Base-by-base conservation (phyloP, 2,797 vertebrate species). In the Epinephelus coioides region DNA sequence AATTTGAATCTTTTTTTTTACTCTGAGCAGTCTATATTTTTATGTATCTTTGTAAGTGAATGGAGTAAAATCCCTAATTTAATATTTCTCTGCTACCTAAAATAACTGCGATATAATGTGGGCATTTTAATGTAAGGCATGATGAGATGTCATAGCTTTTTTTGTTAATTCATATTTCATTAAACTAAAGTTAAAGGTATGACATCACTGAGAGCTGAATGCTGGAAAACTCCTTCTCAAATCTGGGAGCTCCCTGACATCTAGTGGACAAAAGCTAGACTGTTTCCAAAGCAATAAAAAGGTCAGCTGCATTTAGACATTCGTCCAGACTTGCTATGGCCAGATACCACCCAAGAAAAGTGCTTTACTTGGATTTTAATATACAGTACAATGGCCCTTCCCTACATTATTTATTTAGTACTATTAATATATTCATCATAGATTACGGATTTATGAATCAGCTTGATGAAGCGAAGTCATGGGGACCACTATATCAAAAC, bases 201-300 rank as follows among this genome's bases (percentile, higher is more conserved):
- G 38, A 46, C 27, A 34, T 51, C 44, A 40, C 13, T 56, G 2
- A 68, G 27, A n/a, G 9, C 34, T 59, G 15, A 15, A 69, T 5
- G 49, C 25, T 43, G 50, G 2, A 17, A 14, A 14, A 0, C 14
- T 76, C 6, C 9, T 72, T 66, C 15, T 78, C 63, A 91, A 84
- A 83, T 54, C 30, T 90, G 53, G 56, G 78, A 23, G 74, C 60
- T 73, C 53, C 19, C 89, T 92, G 93, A 92, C 93, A 94, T 92
- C 93, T 94, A 91, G 89, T 91, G 93, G 89, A 84, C 73, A 83
- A 81, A 86, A 18, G 15, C 0, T n/a, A 55, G 17, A 88, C n/a
- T 82, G 69, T 23, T n/a, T 25, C 17, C 21, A 1, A 15, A 40
- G 18, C 1, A 51, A 34, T 15, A 59, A 23, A 23, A 23, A 23